Evolutionary conservation across 2,888 invertebrate genomes (phyloP).

Genomic region (Herminia tarsipennalis): DNA sequence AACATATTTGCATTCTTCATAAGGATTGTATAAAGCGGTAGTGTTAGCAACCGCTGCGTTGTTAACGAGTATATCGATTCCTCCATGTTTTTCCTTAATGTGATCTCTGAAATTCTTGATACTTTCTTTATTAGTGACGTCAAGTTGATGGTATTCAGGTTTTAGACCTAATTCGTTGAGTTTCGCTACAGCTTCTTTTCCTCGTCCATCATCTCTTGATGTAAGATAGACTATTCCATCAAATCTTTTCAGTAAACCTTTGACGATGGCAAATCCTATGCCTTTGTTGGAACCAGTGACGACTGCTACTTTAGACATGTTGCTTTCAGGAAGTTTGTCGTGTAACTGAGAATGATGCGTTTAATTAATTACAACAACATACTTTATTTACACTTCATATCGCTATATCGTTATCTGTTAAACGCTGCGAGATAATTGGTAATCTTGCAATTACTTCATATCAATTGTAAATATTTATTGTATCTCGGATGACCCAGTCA

Average conservation of each 20-base stretch:
- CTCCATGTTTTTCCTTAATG: slow-evolving; percentile 85
- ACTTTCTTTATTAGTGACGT: slow-evolving; percentile 65
- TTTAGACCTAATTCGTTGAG: no score
- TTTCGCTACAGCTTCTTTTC: slow-evolving; percentile 45
- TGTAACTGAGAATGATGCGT: no score
- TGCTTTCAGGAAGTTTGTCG: no score
- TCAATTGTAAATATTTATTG: no score
- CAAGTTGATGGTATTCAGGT: slow-evolving; percentile 31
- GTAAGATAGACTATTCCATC: slow-evolving; percentile 84
- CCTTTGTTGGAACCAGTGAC: slow-evolving; percentile 89
- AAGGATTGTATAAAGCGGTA: background rate
- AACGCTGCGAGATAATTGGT: no score
- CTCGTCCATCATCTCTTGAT: slow-evolving; percentile 58
- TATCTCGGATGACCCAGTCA: no score
- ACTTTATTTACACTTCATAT: no score
- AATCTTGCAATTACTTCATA: no score
- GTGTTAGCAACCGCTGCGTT: slow-evolving; percentile 88
- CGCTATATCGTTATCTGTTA: no score
- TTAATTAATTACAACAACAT: no score
- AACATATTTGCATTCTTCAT: no score
- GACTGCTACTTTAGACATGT: slow-evolving; percentile 36
- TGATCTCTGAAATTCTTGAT: slow-evolving; percentile 84
- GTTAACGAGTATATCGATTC: slow-evolving; percentile 90
- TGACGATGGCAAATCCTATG: slow-evolving; percentile 87
- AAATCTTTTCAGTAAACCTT: slow-evolving; percentile 84